These are phyloP conservation scores for Anolis carolinensis DNA, from an alignment of 2,113 vertebrate species.

Conservation along the genomic window DNA sequence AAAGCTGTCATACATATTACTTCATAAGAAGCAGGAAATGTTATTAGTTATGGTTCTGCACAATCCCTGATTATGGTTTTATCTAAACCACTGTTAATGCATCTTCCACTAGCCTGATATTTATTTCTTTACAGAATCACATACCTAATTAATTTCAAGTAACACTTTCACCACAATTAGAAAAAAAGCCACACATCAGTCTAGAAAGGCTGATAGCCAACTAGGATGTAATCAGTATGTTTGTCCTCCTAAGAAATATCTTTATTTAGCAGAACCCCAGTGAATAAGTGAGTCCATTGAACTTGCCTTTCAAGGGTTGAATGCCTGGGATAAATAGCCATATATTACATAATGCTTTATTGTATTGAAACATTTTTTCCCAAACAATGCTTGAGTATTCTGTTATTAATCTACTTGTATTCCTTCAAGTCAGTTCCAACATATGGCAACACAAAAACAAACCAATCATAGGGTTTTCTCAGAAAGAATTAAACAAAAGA, in stretches of 20 bases:
- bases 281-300: slow-evolving; percentile 3
- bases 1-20: neutral
- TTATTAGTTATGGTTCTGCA: slow-evolving; percentile 32
- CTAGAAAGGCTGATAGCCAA: slow-evolving; percentile 29
- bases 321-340: neutral
- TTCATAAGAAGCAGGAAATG: slow-evolving; percentile 18
- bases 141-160: slow-evolving; percentile 41
- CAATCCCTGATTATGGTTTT: slow-evolving; percentile 16
- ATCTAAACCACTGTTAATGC: slow-evolving; percentile 12
- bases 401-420: too few relatives aligned
- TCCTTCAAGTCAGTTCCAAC: too few relatives aligned
- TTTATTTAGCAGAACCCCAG: slow-evolving; percentile 18
- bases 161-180: slow-evolving; percentile 23
- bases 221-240: slow-evolving; percentile 15
- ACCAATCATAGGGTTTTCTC: too few relatives aligned
- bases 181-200: neutral
- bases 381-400: too few relatives aligned
- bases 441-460: too few relatives aligned
- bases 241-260: slow-evolving; percentile 27
- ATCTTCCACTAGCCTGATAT: slow-evolving; percentile 34
- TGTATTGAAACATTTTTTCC: neutral
- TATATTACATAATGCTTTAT: neutral
- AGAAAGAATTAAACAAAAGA: too few relatives aligned
- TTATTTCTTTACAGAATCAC: slow-evolving; percentile 34
- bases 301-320: neutral